Evolutionary conservation across 1,140 invertebrate species (phyloP), one percentile per base, ranked within the genome.

Genomic region (Theocolax elegans): DNA sequence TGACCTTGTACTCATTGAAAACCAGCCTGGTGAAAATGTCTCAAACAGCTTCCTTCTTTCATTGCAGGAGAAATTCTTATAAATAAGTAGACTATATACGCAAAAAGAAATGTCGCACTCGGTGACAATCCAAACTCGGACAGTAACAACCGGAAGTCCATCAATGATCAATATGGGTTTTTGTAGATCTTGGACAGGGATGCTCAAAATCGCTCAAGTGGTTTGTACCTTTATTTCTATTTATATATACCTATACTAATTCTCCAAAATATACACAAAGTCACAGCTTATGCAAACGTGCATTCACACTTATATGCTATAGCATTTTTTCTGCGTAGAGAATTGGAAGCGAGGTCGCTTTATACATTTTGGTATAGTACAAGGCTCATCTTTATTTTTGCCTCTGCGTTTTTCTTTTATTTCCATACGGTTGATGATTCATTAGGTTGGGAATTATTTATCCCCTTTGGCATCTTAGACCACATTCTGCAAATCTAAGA

Each of bases 21-120:
- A n/a, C n/a, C n/a, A n/a, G n/a, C n/a, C n/a, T n/a, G n/a, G n/a
- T n/a, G n/a, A n/a, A n/a, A n/a, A n/a, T n/a, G n/a, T n/a, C n/a
- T n/a, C n/a, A n/a, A n/a, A n/a, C n/a, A n/a, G n/a, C n/a, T n/a
- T n/a, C n/a, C n/a, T n/a, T n/a, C n/a, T n/a, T n/a, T n/a, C n/a
- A n/a, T n/a, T n/a, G n/a, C n/a, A n/a, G n/a, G n/a, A n/a, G n/a
- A n/a, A n/a, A n/a, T n/a, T n/a, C n/a, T n/a, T n/a, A n/a, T n/a
- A n/a, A n/a, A n/a, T n/a, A n/a, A n/a, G n/a, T n/a, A n/a, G n/a
- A n/a, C n/a, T n/a, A n/a, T n/a, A n/a, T n/a, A n/a, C n/a, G n/a
- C n/a, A n/a, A n/a, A n/a, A n/a, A n/a, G n/a, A n/a, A n/a, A 95
- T 95, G 93, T 94, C 93, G 71, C 93, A 94, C 83, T 89, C 91